Evolutionary conservation across 2,113 vertebrate species (phyloP).

Genomic region (Falco punctatus): DNA sequence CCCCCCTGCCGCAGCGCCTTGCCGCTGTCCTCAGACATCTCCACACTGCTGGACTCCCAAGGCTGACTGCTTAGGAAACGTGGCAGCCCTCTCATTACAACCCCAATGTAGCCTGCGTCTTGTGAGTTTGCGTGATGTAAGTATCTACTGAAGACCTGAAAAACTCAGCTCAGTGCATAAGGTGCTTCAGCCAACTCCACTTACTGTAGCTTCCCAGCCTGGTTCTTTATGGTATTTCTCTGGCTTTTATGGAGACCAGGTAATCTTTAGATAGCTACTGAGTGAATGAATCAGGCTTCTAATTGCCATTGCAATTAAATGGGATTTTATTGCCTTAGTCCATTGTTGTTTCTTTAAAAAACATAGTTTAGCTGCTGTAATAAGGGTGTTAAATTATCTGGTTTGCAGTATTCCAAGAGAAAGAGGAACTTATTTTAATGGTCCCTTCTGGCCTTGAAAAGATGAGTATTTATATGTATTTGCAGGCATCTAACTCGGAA

Average conservation of each 20-base stretch:
- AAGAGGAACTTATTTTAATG: background rate
- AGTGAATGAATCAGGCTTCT: background rate
- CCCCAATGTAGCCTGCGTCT: background rate
- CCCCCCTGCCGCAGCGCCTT: background rate
- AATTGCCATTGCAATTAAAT: background rate
- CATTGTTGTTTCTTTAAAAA: background rate
- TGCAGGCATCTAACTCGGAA: background rate
- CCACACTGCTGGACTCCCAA: background rate
- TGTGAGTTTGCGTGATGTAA: background rate
- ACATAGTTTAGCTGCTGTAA: background rate
- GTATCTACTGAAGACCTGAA: background rate
- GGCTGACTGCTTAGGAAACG: background rate
- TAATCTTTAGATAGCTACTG: background rate
- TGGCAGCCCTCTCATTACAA: accelerated
- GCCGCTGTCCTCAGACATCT: background rate
- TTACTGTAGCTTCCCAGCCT: accelerated
- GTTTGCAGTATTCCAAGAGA: background rate
- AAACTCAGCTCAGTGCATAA: background rate
- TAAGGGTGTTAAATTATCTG: background rate
- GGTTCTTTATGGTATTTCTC: background rate
- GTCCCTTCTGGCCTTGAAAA: background rate
- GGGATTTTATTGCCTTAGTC: background rate
- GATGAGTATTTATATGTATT: background rate
- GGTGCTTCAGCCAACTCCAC: background rate
- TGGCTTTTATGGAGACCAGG: background rate